Evolutionary conservation across 1,140 invertebrate species (phyloP), one percentile per base, ranked within the genome.

Genomic region (Hormaphis cornu): DNA sequence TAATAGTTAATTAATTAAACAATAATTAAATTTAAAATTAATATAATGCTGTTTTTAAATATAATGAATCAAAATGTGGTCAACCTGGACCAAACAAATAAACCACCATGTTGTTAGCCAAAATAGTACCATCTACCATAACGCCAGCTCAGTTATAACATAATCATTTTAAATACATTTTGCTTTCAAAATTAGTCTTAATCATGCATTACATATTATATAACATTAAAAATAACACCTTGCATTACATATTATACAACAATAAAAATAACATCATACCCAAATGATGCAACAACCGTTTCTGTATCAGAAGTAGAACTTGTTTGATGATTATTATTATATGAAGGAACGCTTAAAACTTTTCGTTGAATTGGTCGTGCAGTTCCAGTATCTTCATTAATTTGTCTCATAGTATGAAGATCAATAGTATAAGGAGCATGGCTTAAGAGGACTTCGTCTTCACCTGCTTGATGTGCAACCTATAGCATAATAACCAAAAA

Each of bases 401-500:
- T 95, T 84, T 98, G 95, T 79, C 97, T 94, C 91, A 97, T 95
- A 73, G 91, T 88, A 79, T 93, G 89, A 75, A 98, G 92, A 82
- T 98, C 95, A 72, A 98, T 88, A 1, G 93, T 94, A 78, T 97
- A 97, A 10, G 91, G 94, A 77, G 94, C 84, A 16, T 92, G 92
- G 37, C 89, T 90, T 52, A 98, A 82, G 76, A 88, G 93, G 70
- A 97, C 90, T 80, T 97, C 95, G 80, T 97, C 93, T 78, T 97
- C 94, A 37, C 91, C 93, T 76, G 89, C 89, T 76, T 91, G 86
- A 80, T 94, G 92, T 58, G 93, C 93, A 75, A 91, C 90, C 84
- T 95, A 82, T n/a, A n/a, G n/a, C n/a, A n/a, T n/a, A n/a, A n/a
- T n/a, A 70, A 86, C 4, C 16, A 14, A 12, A 28, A 33, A n/a